Base-by-base conservation (phyloP, 2,113 vertebrate species). In the Mobula birostris region DNA sequence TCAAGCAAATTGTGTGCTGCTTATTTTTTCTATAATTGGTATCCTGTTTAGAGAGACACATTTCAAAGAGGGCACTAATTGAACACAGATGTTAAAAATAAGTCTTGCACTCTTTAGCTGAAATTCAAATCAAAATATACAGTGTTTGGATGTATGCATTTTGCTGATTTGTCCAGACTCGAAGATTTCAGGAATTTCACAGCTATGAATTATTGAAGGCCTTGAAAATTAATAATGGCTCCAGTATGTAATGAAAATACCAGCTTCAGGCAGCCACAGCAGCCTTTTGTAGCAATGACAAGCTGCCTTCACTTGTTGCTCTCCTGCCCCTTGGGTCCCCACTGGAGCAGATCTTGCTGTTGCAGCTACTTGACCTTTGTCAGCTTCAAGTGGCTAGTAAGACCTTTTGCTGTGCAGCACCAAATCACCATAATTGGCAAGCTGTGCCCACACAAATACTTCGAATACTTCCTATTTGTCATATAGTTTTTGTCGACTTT, bases 31-130 rank as follows among this genome's bases (percentile, higher is more conserved):
- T 76, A 27, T 93, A 76, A 93, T 56, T 48, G 36, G 70, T 36
- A 48, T 74, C 91, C 70, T 48, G 70, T 56, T 93, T 74, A 29
- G 91, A 72, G 32, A 72, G 48, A 24, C 8, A 92, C 1, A 27
- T 92, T 72, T 72, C 66, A 40, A 74, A 92, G 40, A n/a, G 24
- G 85, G 27, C 11, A 88, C 85, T 32, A 66, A 90, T 90, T 74
- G 91, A 93, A 76, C 48, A 27, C 91, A 93, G 91, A 56, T 76
- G 91, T 93, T 24, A 74, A 48, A 48, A 36, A 40, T 72, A 72
- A 92, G 61, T 4, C 40, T 76, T 93, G 40, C 36, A 29, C 66
- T 74, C 36, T 74, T 72, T 15, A 15, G 32, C 91, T 24, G 27
- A 36, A 27, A 29, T 74, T 15, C 11, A 93, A 93, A 74, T 76